Evolutionary conservation across 2,888 invertebrate species (phyloP).

Genomic region (Mycalesis mineus): DNA sequence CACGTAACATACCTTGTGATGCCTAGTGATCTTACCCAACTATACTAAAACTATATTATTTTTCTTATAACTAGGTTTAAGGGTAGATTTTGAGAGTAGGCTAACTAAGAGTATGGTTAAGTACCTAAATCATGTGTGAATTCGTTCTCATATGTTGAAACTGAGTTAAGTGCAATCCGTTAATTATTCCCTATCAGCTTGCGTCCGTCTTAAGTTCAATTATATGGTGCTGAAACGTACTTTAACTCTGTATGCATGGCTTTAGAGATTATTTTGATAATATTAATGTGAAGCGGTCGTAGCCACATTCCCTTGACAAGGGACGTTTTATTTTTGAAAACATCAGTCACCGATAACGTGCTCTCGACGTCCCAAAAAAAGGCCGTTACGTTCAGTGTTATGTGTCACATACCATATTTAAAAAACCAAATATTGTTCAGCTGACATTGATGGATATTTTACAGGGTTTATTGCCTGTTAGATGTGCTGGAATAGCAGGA

Average conservation of each 20-base stretch:
- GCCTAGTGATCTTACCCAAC: too few species aligned
- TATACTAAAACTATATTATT: too few species aligned
- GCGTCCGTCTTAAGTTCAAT: not conserved
- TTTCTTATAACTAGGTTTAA: too few species aligned
- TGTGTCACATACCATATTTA: slow-evolving; percentile 55
- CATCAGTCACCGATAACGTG: slow-evolving; percentile 72
- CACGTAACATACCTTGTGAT: too few species aligned
- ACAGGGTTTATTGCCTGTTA: slow-evolving; percentile 50
- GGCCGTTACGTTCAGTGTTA: slow-evolving; percentile 53
- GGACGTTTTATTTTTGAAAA: slow-evolving; percentile 74
- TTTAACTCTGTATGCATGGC: slow-evolving; percentile 37
- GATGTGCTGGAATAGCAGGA: slow-evolving; percentile 31
- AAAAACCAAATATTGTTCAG: slow-evolving; percentile 63
- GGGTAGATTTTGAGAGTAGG: too few species aligned
- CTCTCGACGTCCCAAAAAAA: slow-evolving; percentile 58
- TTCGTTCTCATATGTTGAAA: not conserved
- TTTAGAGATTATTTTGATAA: slow-evolving; percentile 64
- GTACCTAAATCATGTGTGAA: too few species aligned
- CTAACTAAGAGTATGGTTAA: too few species aligned
- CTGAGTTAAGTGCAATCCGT: not conserved
- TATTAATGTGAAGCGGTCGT: slow-evolving; percentile 66
- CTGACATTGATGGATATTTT: slow-evolving; percentile 45
- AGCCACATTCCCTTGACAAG: slow-evolving; percentile 55
- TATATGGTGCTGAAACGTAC: not conserved
- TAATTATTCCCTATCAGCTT: not conserved